phyloP scores from a whole-genome alignment of 2,888 invertebrate species.

The Epinotia demarniana region DNA sequence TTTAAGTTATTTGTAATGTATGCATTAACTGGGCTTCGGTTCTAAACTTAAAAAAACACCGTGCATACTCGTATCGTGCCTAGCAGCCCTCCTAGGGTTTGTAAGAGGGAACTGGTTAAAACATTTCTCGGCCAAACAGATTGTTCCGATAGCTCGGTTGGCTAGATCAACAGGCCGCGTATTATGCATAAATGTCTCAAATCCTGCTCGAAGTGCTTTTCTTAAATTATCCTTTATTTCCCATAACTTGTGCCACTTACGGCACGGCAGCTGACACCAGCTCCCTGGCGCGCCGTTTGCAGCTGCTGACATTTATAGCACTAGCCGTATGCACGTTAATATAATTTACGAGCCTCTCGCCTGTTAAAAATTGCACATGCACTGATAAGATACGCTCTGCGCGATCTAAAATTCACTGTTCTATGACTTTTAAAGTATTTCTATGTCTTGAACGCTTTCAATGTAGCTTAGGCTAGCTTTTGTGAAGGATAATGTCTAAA shows the following conservation, averaged over 20 bases:
- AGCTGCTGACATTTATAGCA: conserved; percentile 41
- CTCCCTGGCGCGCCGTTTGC: conserved; percentile 41
- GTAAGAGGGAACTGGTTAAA: no score
- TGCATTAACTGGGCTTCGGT: no score
- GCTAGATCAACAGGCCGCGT: no score
- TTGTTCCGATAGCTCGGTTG: no score
- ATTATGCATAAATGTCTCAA: no score
- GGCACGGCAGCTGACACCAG: conserved; percentile 38
- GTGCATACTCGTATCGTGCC: no score
- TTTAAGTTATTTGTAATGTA: no score
- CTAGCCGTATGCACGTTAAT: conserved; percentile 42
- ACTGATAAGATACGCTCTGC: conserved; percentile 38
- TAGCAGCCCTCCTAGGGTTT: no score
- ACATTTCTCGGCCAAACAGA: no score
- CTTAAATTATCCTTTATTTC: neutral
- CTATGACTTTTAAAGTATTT: conserved; percentile 21
- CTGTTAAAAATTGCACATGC: conserved; percentile 44
- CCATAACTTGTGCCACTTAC: neutral
- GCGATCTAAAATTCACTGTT: conserved; percentile 17
- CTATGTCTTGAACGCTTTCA: neutral
- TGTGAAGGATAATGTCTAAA: neutral
- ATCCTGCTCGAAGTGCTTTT: no score
- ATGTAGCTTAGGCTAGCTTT: neutral
- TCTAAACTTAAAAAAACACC: no score
- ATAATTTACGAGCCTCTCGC: conserved; percentile 42